Evolutionary conservation across 1,140 invertebrate species (phyloP), one percentile per base, ranked within the genome.

Genomic region (Homarus americanus): DNA sequence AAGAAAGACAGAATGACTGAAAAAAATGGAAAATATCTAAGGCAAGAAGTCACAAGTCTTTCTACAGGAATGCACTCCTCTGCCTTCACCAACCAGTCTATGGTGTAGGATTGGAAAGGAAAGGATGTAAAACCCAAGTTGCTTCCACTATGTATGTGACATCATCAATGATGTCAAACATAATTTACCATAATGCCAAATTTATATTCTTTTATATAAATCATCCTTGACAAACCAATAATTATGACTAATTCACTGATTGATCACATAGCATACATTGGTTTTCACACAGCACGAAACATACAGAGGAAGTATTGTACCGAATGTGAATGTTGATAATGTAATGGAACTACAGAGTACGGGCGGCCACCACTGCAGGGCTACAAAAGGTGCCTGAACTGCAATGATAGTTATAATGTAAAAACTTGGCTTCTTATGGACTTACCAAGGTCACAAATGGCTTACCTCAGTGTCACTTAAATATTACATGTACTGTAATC

Each of bases 41-140:
- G 76, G 75, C 53, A 87, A 79, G 86, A 63, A 34, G 38, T 75
- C 41, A 69, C 63, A 83, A 53, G 86, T 87, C 86, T 87, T 66
- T 69, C 58, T 87, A 69, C 53, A 80, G 86, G 86, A 87, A 87
- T 87, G 86, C 86, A 87, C 76, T 87, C 86, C 78, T 79, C 86
- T 44, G 76, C 58, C 86, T 76, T 79, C 36, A 40, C 76, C 75
- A 44, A 36, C 86, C 75, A 38, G 32, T 41, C 85, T 49, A 36
- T 41, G 75, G n/a, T 24, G 49, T 58, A 40, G 24, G 12, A 58
- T 20, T 40, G 58, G 86, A 79, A 69, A 58, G 58, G 76, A 79
- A 79, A 58, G 58, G 75, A 79, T 87, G 76, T 44, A 38, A 80
- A 79, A 69, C 86, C 78, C 78, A 63, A 87, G 86, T 79, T 87